These are phyloP conservation scores for Glaucidium brasilianum DNA, from an alignment of 2,113 vertebrate genomes.

Conservation along the genomic window DNA sequence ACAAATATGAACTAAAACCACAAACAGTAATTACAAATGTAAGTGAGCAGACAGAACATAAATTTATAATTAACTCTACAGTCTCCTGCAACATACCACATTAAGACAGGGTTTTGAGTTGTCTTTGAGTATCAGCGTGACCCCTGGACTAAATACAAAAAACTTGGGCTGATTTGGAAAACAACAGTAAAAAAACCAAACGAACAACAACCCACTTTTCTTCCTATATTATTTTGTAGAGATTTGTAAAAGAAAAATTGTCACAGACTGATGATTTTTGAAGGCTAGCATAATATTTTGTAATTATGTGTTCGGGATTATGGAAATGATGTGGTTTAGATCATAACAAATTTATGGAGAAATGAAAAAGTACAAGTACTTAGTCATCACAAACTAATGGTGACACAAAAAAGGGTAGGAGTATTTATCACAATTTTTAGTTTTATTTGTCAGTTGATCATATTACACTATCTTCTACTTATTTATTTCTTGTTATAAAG, in stretches of 20 bases:
- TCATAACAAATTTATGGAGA: not conserved
- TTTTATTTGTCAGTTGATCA: not conserved
- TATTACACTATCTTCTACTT: not conserved
- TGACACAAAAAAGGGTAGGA: not conserved
- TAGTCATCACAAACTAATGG: not conserved
- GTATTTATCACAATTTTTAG: not conserved
- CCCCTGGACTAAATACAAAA: not conserved
- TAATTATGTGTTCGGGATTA: not conserved
- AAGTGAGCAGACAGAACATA: not conserved
- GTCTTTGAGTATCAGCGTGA: not conserved
- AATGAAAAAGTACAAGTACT: not conserved
- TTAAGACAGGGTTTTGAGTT: not conserved
- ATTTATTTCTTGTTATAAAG: not conserved
- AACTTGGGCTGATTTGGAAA: not conserved
- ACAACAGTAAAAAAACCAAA: not conserved
- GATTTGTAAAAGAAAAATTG: not conserved
- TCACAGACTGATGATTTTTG: not conserved
- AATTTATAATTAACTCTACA: not conserved
- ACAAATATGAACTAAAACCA: not conserved
- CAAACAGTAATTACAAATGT: not conserved
- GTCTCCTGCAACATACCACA: not conserved
- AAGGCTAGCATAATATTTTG: not conserved
- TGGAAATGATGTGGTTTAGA: not conserved
- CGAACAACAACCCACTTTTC: no score
- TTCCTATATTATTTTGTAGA: not conserved